Base-by-base conservation (phyloP, 2,113 vertebrate species). In the Grallaria varia region DNA sequence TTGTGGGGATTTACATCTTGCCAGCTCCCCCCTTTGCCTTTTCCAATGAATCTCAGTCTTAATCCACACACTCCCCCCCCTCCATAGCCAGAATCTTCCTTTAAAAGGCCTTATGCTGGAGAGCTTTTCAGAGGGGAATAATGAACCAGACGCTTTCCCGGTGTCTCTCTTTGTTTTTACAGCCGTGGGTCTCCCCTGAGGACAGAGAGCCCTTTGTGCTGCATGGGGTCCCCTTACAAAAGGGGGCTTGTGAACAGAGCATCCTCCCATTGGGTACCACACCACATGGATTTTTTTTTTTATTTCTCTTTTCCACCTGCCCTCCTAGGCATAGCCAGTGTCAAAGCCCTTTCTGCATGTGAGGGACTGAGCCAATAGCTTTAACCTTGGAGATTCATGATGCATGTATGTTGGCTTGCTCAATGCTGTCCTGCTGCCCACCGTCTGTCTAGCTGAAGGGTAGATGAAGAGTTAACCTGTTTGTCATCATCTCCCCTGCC, bases 91-190 rank as follows among this genome's bases (percentile, higher is more conserved):
- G 68, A 93, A 49, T 86, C 82, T 94, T 93, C 83, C 73, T 92
- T 96, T 64, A 89, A 93, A 94, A 90, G 71, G 88, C 80, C 72
- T 93, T 81, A 58, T 2, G 22, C 93, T 90, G 77, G 68, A 92
- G 93, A 89, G 92, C 95, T 96, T 96, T 96, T 96, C 94, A 96
- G 66, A 90, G 37, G 37, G 72, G 37, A 93, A 94, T 92, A 96
- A 93, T 95, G 83, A 94, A 82, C 96, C 93, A 94, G 95, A 96
- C 79, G 92, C 90, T 96, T 94, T 97, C 93, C 95, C n/a, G 91
- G 91, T 97, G 91, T 96, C 87, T 94, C 24, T 95, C 87, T 95
- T 95, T 96, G 87, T 95, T 96, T 92, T 97, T 94, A 44, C 49
- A 91, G 87, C 66, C 42, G 21, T 93, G 91, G 89, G 82, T 96